Conservation (phyloP, 37 sponge, comb jelly and placozoan species). For the Beroe forskalii region DNA sequence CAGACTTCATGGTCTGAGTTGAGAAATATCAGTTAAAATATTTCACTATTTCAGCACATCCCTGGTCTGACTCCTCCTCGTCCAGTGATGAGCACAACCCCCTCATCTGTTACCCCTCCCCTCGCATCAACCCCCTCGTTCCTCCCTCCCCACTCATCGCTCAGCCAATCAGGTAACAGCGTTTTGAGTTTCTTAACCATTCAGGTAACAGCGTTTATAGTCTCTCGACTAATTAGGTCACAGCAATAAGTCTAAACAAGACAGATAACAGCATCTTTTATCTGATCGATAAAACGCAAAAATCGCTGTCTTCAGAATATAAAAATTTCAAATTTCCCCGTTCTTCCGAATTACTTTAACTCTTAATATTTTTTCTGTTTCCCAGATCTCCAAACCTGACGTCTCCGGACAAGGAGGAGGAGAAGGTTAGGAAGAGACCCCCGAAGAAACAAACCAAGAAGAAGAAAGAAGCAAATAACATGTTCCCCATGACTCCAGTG, state of each 20-base stretch:
- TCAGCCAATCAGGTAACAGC: not conserved
- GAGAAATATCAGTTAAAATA: too few species aligned
- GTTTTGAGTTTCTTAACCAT: not conserved
- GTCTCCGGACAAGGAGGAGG: constrained; percentile 20
- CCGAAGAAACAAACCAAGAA: constrained; percentile 55
- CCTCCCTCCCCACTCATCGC: not conserved
- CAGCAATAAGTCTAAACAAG: too few species aligned
- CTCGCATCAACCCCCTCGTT: constrained; percentile 1
- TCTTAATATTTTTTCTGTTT: too few species aligned
- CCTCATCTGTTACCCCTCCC: constrained; percentile 2
- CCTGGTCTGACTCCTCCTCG: constrained; percentile 42
- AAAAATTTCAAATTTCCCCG: too few species aligned
- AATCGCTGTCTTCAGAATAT: too few species aligned
- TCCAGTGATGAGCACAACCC: not conserved
- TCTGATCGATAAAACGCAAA: too few species aligned
- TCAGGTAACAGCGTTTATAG: too few species aligned
- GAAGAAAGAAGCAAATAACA: constrained; percentile 54
- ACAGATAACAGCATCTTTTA: too few species aligned
- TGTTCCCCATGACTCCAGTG: constrained; percentile 50
- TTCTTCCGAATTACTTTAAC: too few species aligned
- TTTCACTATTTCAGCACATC: constrained; percentile 59
- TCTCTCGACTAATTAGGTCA: too few species aligned
- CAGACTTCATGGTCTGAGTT: too few species aligned
- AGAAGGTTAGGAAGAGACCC: constrained; percentile 57
- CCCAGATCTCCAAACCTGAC: constrained; percentile 21